Evolutionary conservation across 1,140 invertebrate species (phyloP).

Genomic region (Drosophila neocordata): DNA sequence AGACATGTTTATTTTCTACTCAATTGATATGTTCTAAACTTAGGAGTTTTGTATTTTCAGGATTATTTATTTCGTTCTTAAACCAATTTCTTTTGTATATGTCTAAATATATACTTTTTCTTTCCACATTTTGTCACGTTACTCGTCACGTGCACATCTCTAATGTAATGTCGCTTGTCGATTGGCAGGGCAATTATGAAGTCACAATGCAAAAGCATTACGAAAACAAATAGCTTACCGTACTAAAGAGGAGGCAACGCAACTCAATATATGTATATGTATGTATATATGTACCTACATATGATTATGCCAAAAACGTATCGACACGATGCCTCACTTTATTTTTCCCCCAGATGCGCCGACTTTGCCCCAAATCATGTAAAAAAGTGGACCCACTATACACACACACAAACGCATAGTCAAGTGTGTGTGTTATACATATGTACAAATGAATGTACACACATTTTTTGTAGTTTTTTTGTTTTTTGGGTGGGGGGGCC

Average conservation of each 20-base stretch:
- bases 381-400: constrained; percentile 1
- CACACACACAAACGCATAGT: neutral
- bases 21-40: no score
- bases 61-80: no score
- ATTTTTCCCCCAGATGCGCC: constrained; percentile 27
- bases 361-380: constrained; percentile 16
- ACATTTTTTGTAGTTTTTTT: constrained; percentile 11
- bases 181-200: constrained; percentile 38
- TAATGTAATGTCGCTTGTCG: constrained; percentile 24
- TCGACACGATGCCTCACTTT: constrained; percentile 7
- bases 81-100: no score
- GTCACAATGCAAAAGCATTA: constrained; percentile 43
- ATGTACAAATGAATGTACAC: neutral
- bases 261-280: no score
- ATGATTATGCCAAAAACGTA: constrained; percentile 6
- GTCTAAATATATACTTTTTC: no score
- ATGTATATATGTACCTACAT: no score
- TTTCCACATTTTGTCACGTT: neutral
- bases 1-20: no score
- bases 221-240: constrained; percentile 46
- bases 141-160: constrained; percentile 15
- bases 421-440: constrained; percentile 38
- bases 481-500: neutral
- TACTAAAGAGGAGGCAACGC: constrained; percentile 40
- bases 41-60: no score